These are phyloP conservation scores for Malacoctenus gilli DNA, from an alignment of 2,797 vertebrate genomes.

Conservation along the genomic window DNA sequence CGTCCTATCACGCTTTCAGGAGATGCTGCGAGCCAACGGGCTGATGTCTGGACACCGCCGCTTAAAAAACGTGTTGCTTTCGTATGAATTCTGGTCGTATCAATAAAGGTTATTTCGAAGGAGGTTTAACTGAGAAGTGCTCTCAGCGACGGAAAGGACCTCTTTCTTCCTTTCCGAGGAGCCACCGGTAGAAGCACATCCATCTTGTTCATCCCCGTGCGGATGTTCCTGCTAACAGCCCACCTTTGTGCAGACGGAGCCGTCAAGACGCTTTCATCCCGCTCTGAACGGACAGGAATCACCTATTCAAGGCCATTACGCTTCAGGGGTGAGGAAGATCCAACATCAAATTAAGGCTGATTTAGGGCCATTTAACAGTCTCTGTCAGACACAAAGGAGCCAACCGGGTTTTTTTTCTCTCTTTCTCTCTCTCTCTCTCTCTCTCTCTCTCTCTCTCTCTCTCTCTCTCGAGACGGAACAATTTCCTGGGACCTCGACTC, in stretches of 20 bases:
- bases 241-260: conserved; percentile 67
- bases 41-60: conserved; percentile 45
- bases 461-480: conserved; percentile 50
- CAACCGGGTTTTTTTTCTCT: conserved; percentile 22
- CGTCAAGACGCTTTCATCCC: conserved; percentile 68
- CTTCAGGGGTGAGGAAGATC: conserved; percentile 72
- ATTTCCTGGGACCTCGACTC: conserved; percentile 56
- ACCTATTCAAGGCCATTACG: conserved; percentile 73
- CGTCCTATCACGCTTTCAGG: too few relatives aligned
- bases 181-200: conserved; percentile 46
- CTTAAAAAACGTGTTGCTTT: conserved; percentile 32
- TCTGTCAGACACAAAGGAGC: conserved; percentile 64
- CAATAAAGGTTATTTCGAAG: conserved; percentile 50
- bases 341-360: conserved; percentile 80
- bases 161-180: conserved; percentile 34
- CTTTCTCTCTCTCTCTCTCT: too few relatives aligned
- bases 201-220: conserved; percentile 60
- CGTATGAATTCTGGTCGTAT: conserved; percentile 42
- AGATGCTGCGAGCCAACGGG: too few relatives aligned
- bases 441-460: too few relatives aligned
- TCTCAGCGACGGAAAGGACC: conserved; percentile 27
- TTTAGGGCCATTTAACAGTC: conserved; percentile 73
- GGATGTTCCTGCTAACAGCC: conserved; percentile 63
- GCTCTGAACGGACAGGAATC: conserved; percentile 69
- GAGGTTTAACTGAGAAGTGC: conserved; percentile 34